A percentile compares a stretch with the other conserved stretches of the same genome.
phyloP scores from a whole-genome alignment of 2,888 invertebrate genomes.

The Pycnomerus fuliginosus region DNA sequence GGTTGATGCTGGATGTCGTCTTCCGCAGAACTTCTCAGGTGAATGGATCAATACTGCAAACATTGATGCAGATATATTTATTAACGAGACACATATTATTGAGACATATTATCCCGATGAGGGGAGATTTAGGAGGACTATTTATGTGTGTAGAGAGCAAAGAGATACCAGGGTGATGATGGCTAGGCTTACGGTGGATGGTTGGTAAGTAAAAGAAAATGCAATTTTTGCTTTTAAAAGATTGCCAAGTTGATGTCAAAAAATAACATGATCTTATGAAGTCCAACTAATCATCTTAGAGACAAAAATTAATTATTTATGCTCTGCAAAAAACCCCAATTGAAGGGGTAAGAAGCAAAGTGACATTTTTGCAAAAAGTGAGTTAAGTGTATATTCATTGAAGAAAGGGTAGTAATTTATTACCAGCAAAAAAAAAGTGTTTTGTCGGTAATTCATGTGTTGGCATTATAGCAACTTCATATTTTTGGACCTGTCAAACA shows the following conservation, averaged over 20 bases:
- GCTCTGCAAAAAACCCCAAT: no score
- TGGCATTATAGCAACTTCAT: no score
- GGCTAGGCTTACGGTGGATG: conserved; percentile 94
- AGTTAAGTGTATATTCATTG: no score
- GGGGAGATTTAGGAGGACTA: conserved; percentile 81
- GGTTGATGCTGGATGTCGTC: conserved; percentile 85
- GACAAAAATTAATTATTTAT: no score
- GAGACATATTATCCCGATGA: conserved; percentile 95
- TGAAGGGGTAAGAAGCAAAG: no score
- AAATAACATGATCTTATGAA: no score
- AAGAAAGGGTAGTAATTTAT: no score
- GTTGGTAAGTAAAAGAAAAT: conserved; percentile 67
- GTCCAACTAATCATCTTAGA: no score
- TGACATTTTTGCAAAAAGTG: no score
- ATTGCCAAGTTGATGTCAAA: background rate
- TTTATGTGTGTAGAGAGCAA: conserved; percentile 93
- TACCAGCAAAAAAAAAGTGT: no score
- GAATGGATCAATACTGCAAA: conserved; percentile 98
- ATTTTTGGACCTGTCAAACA: no score
- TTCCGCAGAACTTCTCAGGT: conserved; percentile 92
- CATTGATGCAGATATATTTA: conserved; percentile 89
- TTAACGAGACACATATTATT: conserved; percentile 95
- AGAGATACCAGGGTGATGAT: conserved; percentile 91
- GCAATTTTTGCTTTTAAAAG: background rate
- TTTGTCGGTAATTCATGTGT: no score